Percentiles rank a stretch among this genome's conserved stretches.
These are phyloP conservation scores for Thymallus thymallus DNA, from an alignment of 2,113 vertebrate genomes.

Conservation along the genomic window DNA sequence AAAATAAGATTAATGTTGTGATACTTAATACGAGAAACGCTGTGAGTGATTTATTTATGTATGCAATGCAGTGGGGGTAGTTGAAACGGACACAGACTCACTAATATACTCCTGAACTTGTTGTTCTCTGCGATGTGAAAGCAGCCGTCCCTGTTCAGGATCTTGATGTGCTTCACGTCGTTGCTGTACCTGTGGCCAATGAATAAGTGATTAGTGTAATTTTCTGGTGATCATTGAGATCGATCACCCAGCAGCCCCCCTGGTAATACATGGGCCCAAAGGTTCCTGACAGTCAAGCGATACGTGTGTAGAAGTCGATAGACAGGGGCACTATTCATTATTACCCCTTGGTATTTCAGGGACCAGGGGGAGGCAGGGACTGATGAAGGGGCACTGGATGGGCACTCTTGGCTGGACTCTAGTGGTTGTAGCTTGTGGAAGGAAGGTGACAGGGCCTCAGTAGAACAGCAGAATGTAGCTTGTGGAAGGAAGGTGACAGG, in stretches of 20 bases:
- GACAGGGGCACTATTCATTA: conserved; percentile 66
- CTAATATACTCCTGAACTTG: conserved; percentile 96
- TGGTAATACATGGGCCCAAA: conserved; percentile 72
- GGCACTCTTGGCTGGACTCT: neutral
- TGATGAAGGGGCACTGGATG: neutral
- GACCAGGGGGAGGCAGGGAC: neutral
- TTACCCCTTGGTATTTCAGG: conserved; percentile 75
- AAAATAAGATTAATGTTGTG: conserved; percentile 49
- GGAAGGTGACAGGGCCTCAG: neutral
- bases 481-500: no score
- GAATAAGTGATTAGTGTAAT: conserved; percentile 94
- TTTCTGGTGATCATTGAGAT: conserved; percentile 86
- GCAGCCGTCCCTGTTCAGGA: conserved; percentile 91
- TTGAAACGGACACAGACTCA: conserved; percentile 74
- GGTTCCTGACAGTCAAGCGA: conserved; percentile 65
- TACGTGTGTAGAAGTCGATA: conserved; percentile 58
- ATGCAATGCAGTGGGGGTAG: conserved; percentile 51
- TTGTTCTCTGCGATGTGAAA: conserved; percentile 97
- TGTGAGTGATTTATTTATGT: conserved; percentile 58
- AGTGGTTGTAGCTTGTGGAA: neutral
- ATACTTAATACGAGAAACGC: conserved; percentile 55
- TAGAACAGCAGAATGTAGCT: no score
- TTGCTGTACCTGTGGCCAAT: conserved; percentile 95
- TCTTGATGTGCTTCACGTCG: conserved; percentile 99
- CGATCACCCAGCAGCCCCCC: conserved; percentile 76